Evolutionary conservation across 1,140 invertebrate species (phyloP).

Genomic region (Zaprionus lachaisei): DNA sequence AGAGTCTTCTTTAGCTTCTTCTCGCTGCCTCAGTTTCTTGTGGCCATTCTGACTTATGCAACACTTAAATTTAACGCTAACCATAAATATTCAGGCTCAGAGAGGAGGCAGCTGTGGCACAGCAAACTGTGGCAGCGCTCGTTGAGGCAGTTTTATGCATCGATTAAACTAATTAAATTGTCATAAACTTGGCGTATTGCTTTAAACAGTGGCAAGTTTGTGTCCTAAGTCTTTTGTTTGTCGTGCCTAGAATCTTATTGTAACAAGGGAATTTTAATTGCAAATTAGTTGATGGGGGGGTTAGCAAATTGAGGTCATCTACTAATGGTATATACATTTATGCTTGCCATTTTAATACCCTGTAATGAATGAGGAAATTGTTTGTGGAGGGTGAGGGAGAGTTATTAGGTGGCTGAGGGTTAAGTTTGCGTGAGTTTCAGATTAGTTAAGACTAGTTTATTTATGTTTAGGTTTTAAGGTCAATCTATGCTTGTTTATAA

Average conservation of each 20-base stretch:
- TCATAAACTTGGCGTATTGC: conserved; percentile 57
- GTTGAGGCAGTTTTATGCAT: conserved; percentile 61
- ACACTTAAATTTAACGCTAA: conserved; percentile 77
- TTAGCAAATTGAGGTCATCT: conserved; percentile 28
- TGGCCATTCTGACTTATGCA: conserved; percentile 64
- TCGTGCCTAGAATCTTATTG: conserved; percentile 5
- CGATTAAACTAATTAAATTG: conserved; percentile 82
- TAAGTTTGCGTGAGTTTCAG: background rate
- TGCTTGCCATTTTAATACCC: conserved; percentile 6
- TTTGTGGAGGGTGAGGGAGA: background rate
- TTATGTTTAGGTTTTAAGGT: background rate
- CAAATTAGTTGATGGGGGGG: conserved; percentile 5
- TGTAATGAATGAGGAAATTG: background rate
- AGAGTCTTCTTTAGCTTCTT: conserved; percentile 1
- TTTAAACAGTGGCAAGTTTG: conserved; percentile 54
- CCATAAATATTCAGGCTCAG: conserved; percentile 66
- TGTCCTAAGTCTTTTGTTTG: conserved; percentile 58
- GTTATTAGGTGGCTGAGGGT: background rate
- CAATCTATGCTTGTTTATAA: background rate
- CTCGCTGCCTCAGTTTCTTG: background rate
- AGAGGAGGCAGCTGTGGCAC: conserved; percentile 12
- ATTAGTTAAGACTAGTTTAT: background rate
- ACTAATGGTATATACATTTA: conserved; percentile 15
- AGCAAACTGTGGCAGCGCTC: conserved; percentile 12
- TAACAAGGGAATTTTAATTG: background rate